Evolutionary conservation across 2,113 vertebrate species (phyloP), one percentile per base, ranked within the genome.

Genomic region (Prietella phreatophila): DNA sequence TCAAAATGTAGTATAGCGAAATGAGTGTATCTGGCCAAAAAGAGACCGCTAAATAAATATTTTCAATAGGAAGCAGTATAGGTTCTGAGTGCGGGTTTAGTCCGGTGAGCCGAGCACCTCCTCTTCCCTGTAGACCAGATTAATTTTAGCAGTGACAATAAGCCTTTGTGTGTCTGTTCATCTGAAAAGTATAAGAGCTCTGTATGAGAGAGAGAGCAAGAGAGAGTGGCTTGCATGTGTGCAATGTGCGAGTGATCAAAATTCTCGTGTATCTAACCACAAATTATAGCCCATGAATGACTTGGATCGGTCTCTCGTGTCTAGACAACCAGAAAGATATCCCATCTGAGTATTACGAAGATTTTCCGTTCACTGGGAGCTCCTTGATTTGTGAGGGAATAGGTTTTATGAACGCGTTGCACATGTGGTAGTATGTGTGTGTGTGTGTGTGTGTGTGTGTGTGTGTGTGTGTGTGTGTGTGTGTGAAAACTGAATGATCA

Each of bases 361-460:
- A 92, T 92, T 95, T 95, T 94, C 93, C 93, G 88, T 93, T 88
- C 91, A 87, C 91, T 89, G 82, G n/a, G 86, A 91, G 73, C 85
- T 65, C 85, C 67, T 87, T 86, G 63, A 58, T 88, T 84, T 88
- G 82, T 90, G 86, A 89, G 63, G 39, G 90, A 91, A 67, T 76
- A n/a, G 19, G 82, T 76, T 84, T 86, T 67, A 78, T 83, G 61
- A 88, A 88, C 82, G 58, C 75, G 60, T 86, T 82, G 63, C 88
- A 88, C 89, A 87, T 91, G 86, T 84, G 58, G 36, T 13, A 58
- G 71, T 60, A 75, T 73, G 60, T n/a, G n/a, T n/a, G n/a, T n/a
- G n/a, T n/a, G n/a, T n/a, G n/a, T n/a, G n/a, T n/a, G n/a, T n/a
- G n/a, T n/a, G n/a, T n/a, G n/a, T n/a, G n/a, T n/a, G n/a, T 69